These are phyloP conservation scores for Drosophila neutralis DNA, from an alignment of 2,888 invertebrate species.

Conservation along the genomic window DNA sequence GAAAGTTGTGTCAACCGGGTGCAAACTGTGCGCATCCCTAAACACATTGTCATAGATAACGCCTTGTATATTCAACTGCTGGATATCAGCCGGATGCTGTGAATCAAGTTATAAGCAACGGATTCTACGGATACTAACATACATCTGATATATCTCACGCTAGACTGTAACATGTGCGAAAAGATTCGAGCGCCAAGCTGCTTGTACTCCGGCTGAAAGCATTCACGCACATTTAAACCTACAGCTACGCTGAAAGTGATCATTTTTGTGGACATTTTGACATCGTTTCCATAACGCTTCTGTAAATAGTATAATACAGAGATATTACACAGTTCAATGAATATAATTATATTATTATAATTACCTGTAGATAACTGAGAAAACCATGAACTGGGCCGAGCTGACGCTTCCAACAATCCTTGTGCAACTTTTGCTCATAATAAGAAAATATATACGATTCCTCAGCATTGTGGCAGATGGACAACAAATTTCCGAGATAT, in stretches of 20 bases:
- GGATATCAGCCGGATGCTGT: constrained; percentile 69
- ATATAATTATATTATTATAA: background rate
- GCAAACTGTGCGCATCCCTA: constrained; percentile 72
- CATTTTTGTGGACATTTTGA: constrained; percentile 56
- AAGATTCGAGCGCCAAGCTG: constrained; percentile 78
- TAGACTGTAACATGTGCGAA: constrained; percentile 64
- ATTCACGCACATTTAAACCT: constrained; percentile 79
- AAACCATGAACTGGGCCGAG: constrained; percentile 81
- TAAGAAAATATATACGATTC: constrained; percentile 68
- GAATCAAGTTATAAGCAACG: background rate
- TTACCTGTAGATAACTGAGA: constrained; percentile 73
- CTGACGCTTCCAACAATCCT: constrained; percentile 79
- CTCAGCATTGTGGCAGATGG: constrained; percentile 8
- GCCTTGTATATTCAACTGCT: constrained; percentile 78
- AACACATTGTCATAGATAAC: constrained; percentile 82
- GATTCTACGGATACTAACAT: no score
- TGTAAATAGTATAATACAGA: constrained; percentile 25
- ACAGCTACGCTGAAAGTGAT: constrained; percentile 81
- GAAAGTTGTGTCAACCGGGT: constrained; percentile 58
- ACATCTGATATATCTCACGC: constrained; percentile 60
- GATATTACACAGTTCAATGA: background rate
- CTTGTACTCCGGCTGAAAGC: constrained; percentile 77
- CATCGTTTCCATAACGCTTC: constrained; percentile 41
- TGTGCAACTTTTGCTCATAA: constrained; percentile 74
- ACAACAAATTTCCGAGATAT: constrained; percentile 45